phyloP scores from a whole-genome alignment of 2,113 vertebrate species.

The Rousettus leschenaultii region DNA sequence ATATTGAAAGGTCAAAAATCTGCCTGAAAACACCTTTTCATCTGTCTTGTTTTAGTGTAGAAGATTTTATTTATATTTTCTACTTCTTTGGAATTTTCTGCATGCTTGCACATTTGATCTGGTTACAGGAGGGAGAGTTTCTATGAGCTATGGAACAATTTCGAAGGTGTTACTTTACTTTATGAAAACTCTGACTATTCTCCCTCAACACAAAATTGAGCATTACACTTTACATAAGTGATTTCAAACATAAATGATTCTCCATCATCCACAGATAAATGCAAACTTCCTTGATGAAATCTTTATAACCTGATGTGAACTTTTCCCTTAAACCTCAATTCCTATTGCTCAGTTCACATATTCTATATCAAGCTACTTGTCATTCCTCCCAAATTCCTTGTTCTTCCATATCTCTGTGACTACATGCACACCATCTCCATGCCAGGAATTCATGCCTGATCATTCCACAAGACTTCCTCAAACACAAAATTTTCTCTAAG shows the following conservation, averaged over 20 bases:
- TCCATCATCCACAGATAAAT: not conserved
- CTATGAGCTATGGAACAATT: not conserved
- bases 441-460: not conserved
- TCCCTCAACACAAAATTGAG: not conserved
- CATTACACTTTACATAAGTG: not conserved
- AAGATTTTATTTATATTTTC: not conserved
- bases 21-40: not conserved
- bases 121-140: not conserved
- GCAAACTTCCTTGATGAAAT: not conserved
- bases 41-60: not conserved
- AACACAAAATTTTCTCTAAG: not conserved
- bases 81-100: not conserved
- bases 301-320: not conserved
- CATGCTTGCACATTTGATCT: not conserved
- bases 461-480: not conserved
- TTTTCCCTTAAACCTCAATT: not conserved
- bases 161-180: not conserved
- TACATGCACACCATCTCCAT: not conserved
- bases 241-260: not conserved
- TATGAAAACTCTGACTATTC: not conserved
- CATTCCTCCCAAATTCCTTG: not conserved
- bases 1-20: not conserved
- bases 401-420: not conserved
- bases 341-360: not conserved
- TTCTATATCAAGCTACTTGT: not conserved